phyloP scores from a whole-genome alignment of 2,888 invertebrate species.

The Phortica magna region DNA sequence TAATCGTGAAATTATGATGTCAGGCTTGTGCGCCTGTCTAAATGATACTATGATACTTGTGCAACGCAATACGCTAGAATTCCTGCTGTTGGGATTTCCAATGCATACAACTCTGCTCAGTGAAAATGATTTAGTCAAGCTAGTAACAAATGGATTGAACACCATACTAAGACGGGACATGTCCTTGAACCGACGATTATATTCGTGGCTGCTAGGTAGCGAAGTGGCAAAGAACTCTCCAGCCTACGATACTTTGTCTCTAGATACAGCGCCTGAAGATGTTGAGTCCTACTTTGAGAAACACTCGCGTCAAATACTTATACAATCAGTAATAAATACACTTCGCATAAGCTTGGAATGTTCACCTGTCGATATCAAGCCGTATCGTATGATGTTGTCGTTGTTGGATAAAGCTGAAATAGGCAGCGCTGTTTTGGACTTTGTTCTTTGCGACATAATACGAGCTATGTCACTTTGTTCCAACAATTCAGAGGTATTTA shows the following conservation, averaged over 20 bases:
- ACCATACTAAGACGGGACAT: constrained; percentile 91
- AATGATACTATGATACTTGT: constrained; percentile 90
- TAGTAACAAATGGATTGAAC: constrained; percentile 86
- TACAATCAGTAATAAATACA: constrained; percentile 82
- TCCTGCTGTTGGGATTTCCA: constrained; percentile 89
- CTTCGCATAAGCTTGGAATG: constrained; percentile 80
- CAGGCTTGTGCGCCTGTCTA: constrained; percentile 87
- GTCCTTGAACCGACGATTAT: constrained; percentile 91
- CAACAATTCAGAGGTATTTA: constrained; percentile 84
- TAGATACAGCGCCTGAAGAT: constrained; percentile 55
- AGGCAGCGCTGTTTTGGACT: constrained; percentile 87
- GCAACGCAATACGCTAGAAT: constrained; percentile 90
- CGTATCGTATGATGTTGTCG: constrained; percentile 89
- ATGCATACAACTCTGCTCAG: constrained; percentile 87
- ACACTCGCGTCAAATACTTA: constrained; percentile 84
- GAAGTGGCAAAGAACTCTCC: constrained; percentile 81
- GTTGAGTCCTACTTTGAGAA: constrained; percentile 81
- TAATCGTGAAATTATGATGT: constrained; percentile 89
- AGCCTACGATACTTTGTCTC: constrained; percentile 66
- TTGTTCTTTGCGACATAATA: constrained; percentile 88
- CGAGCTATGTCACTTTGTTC: constrained; percentile 81
- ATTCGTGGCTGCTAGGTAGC: constrained; percentile 89
- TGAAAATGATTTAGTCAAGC: constrained; percentile 84
- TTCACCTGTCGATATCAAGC: constrained; percentile 82
- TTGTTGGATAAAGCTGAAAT: constrained; percentile 92